These are phyloP conservation scores for Oasisia sp. DNA, from an alignment of 2,888 invertebrate species.

Conservation along the genomic window DNA sequence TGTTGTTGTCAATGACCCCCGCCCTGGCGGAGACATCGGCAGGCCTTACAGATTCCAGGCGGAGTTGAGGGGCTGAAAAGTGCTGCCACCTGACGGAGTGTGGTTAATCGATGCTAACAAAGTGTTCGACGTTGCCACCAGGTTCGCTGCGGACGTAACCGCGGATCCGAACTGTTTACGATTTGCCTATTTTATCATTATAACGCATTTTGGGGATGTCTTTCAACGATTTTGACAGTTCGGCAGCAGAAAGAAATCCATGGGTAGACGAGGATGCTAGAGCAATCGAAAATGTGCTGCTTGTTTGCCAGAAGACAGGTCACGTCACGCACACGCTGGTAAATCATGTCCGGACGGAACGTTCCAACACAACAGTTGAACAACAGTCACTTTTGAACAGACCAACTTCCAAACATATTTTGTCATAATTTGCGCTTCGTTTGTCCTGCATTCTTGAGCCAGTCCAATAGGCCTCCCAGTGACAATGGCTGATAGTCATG, in stretches of 20 bases:
- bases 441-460: too few relatives aligned
- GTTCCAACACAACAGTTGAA: not conserved
- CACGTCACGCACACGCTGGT: conserved; percentile 18
- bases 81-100: too few relatives aligned
- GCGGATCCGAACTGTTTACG: conserved; percentile 27
- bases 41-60: too few relatives aligned
- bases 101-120: too few relatives aligned
- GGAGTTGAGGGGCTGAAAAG: too few relatives aligned
- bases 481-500: too few relatives aligned
- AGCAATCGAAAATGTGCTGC: not conserved
- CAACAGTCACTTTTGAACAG: not conserved
- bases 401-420: not conserved
- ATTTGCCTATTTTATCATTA: not conserved
- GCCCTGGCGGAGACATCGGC: too few relatives aligned
- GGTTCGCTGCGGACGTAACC: not conserved
- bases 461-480: too few relatives aligned
- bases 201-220: not conserved
- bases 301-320: conserved; percentile 14
- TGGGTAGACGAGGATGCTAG: not conserved
- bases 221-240: not conserved
- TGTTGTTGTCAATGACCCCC: too few relatives aligned
- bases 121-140: not conserved
- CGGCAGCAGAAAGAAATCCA: not conserved
- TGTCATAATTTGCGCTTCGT: too few relatives aligned
- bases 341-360: conserved; percentile 1